phyloP scores from a whole-genome alignment of 2,113 vertebrate genomes.

The Danionella cerebrum region DNA sequence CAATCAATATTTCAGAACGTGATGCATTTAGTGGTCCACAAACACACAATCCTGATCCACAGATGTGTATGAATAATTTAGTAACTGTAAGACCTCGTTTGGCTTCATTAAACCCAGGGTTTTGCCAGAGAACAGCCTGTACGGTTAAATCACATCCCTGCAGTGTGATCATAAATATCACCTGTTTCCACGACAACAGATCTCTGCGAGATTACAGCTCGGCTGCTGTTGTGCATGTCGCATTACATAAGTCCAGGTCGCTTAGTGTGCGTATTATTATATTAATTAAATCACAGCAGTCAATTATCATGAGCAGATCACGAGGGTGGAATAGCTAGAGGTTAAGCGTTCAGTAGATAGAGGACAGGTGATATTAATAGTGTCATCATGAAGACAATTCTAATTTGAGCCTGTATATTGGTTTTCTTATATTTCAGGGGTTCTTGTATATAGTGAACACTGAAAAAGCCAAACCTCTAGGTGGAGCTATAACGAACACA shows the following conservation, averaged over 20 bases:
- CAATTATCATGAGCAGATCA: not conserved
- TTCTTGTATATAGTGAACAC: no score
- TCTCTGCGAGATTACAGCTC: not conserved
- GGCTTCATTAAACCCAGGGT: not conserved
- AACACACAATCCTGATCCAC: not conserved
- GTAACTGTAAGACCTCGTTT: not conserved
- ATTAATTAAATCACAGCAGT: not conserved
- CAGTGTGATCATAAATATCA: conserved; percentile 17
- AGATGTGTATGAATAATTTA: conserved; percentile 10
- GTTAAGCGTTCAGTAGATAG: not conserved
- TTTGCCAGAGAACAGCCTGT: not conserved
- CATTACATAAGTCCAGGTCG: not conserved
- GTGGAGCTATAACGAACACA: no score
- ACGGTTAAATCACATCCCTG: not conserved
- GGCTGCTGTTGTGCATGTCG: not conserved
- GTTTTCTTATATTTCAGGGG: no score
- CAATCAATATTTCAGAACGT: not conserved
- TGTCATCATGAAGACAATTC: no score
- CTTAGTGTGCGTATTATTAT: not conserved
- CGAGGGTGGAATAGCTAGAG: not conserved
- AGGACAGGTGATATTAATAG: no score
- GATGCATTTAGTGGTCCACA: not conserved
- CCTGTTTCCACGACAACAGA: conserved; percentile 20
- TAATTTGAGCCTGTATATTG: no score
- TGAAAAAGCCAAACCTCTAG: no score